phyloP scores from a whole-genome alignment of 2,888 invertebrate species.

The Lamellibrachia satsuma region DNA sequence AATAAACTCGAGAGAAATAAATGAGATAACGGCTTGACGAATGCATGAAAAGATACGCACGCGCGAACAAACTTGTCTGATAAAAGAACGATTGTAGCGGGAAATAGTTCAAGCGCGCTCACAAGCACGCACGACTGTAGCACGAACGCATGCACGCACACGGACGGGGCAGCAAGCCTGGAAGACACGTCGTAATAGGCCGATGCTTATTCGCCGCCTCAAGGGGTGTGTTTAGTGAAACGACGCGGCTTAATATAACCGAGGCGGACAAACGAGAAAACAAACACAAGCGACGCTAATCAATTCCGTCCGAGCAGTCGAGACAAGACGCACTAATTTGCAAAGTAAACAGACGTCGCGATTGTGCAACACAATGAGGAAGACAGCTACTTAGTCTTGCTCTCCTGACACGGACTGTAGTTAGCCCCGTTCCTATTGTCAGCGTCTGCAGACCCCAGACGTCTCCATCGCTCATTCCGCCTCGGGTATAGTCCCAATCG shows the following conservation, averaged over 20 bases:
- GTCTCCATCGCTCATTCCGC: background rate
- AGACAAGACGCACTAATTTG: background rate
- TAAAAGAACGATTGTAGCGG: too few relatives aligned
- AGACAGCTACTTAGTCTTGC: slow-evolving; percentile 1
- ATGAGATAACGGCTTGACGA: background rate
- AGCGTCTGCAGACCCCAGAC: background rate
- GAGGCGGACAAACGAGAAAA: background rate
- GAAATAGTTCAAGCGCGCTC: too few relatives aligned
- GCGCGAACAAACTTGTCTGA: too few relatives aligned
- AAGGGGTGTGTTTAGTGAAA: background rate
- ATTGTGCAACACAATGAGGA: background rate
- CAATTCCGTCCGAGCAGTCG: background rate
- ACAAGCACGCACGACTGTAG: background rate
- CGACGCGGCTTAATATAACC: background rate
- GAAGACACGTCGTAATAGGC: background rate
- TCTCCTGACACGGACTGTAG: slow-evolving; percentile 1
- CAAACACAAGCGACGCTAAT: background rate
- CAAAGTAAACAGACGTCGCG: slow-evolving; percentile 10
- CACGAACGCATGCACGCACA: background rate
- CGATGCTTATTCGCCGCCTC: background rate
- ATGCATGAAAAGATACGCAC: background rate
- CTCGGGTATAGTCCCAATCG: background rate
- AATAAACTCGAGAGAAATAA: background rate
- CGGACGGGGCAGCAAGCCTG: background rate
- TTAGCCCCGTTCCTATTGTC: background rate